phyloP scores from a whole-genome alignment of 2,797 vertebrate genomes.

The Hybognathus amarus region DNA sequence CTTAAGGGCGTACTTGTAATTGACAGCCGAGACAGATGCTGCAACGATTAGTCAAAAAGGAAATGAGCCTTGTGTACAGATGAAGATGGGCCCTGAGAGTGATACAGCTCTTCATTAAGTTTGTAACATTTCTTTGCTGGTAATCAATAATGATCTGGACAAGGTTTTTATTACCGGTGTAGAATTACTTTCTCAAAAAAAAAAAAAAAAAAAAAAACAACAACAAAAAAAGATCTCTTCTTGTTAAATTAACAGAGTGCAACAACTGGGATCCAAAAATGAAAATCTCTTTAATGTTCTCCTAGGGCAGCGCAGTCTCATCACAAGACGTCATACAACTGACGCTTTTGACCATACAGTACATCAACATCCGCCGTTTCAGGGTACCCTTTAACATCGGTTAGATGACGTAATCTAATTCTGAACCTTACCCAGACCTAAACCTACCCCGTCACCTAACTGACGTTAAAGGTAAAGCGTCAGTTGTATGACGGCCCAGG shows the following conservation, averaged over 20 bases:
- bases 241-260: background rate
- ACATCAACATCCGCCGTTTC: too few relatives aligned
- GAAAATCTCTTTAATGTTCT: background rate
- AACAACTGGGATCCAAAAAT: background rate
- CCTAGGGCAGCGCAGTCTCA: too few relatives aligned
- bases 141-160: background rate
- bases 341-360: too few relatives aligned
- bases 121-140: constrained; percentile 48
- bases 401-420: too few relatives aligned
- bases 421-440: too few relatives aligned
- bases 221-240: too few relatives aligned
- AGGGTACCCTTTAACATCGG: too few relatives aligned
- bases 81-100: constrained; percentile 57
- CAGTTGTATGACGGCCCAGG: too few relatives aligned
- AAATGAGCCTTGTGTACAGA: constrained; percentile 61
- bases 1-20: constrained; percentile 64
- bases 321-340: too few relatives aligned
- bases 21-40: constrained; percentile 61
- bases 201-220: background rate
- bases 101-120: constrained; percentile 1
- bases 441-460: too few relatives aligned
- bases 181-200: background rate
- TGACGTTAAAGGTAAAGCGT: too few relatives aligned
- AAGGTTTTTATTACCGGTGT: constrained; percentile 18
- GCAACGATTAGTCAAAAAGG: constrained; percentile 63